Base-by-base conservation (phyloP, 1,140 invertebrate genomes). In the Megalonaias nervosa region DNA sequence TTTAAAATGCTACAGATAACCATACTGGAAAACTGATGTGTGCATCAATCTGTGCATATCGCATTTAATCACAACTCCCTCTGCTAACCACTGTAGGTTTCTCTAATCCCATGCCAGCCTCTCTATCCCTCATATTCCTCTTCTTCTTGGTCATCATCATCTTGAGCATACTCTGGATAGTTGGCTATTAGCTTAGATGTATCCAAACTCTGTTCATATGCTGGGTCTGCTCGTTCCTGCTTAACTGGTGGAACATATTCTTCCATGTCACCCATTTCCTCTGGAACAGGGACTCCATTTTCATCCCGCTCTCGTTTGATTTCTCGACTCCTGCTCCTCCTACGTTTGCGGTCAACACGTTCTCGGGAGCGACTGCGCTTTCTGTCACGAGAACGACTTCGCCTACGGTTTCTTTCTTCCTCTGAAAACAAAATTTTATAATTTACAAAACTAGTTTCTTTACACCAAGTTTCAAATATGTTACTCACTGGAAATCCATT, bases 331-430 rank as follows among this genome's bases (percentile, higher is more conserved):
- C 76, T 57, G 19, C 21, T 59, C 65, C 76, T 77, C 65, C 56
- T 72, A 19, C 76, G 59, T 68, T 31, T n/a, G 11, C 73, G 72
- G 57, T 71, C 70, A 4, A 72, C 74, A 15, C 67, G 64, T 5
- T 75, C 75, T 26, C 69, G 60, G 48, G 76, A 72, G 15, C 65
- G 31, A 38, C 76, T 77, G 11, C 76, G 55, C 16, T 67, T 72
- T 69, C 71, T 77, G 60, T 77, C 76, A 72, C 76, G 76, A 59
- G 76, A 77, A 61, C 76, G 69, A 57, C 76, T 77, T 15, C 76
- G 48, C 56, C 76, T 48, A 48, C 38, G 38, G 38, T 48, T 48
- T 48, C 38, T 48, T 71, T 17, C 38, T 77, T 77, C 76, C 68
- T 77, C 23, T 71, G 48, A 19, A 72, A 70, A 56, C 16, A 31